phyloP scores from a whole-genome alignment of 2,888 invertebrate species.

The Tachina lurida region DNA sequence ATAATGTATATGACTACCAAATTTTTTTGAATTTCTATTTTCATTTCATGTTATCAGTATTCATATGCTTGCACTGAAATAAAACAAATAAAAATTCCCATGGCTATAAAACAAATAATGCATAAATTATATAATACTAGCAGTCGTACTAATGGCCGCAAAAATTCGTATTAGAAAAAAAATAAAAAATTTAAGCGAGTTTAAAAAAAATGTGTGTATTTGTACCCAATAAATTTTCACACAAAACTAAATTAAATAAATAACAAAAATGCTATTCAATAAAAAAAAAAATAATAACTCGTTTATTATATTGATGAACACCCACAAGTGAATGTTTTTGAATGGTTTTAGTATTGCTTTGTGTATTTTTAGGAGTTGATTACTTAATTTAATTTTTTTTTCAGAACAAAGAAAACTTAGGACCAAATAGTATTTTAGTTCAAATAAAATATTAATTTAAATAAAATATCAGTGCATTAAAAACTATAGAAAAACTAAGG shows the following conservation, averaged over 20 bases:
- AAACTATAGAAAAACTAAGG: no score
- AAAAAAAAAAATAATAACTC: no score
- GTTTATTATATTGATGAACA: not conserved
- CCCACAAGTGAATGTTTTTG: not conserved
- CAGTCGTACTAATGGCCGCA: not conserved
- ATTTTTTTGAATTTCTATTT: not conserved
- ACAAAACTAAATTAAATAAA: no score
- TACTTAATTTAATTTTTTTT: no score
- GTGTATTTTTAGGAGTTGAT: not conserved
- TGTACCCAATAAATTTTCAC: no score
- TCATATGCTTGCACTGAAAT: not conserved
- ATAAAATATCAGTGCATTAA: no score
- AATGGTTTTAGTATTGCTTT: not conserved
- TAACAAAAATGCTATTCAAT: no score
- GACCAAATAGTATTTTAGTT: no score
- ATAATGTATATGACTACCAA: not conserved
- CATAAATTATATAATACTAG: not conserved
- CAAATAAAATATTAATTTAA: no score
- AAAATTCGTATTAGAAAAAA: not conserved
- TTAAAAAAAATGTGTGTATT: not conserved
- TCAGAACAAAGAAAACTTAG: no score
- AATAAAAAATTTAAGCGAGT: not conserved
- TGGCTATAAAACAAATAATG: not conserved
- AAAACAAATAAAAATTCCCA: not conserved
- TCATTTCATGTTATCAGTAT: no score